Conservation (phyloP, 53 echinoderm and acorn worm genomes). For the Mesocentrotus franciscanus region DNA sequence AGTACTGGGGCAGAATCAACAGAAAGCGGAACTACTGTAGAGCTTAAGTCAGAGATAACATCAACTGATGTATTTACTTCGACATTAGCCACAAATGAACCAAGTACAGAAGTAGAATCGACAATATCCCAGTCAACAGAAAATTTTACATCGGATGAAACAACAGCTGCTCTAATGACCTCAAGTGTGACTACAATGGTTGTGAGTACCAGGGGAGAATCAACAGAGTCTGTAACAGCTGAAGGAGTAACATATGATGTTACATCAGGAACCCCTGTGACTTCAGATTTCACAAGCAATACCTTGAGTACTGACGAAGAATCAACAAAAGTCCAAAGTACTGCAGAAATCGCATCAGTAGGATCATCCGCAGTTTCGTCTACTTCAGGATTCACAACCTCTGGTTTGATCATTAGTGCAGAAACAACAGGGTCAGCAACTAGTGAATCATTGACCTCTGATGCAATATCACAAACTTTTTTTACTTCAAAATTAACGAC, state of each 20-base stretch:
- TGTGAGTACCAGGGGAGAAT: neutral
- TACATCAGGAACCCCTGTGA: neutral
- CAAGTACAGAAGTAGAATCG: neutral
- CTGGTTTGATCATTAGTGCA: neutral
- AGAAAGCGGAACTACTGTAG: neutral
- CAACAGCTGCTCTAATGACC: neutral
- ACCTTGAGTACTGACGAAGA: neutral
- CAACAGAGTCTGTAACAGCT: neutral
- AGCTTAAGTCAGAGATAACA: neutral
- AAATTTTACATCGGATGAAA: neutral
- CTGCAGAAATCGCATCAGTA: neutral
- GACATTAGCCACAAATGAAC: neutral
- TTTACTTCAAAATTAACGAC: neutral
- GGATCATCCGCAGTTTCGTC: neutral
- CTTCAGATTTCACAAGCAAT: neutral
- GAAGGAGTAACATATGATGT: neutral
- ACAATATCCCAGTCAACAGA: neutral
- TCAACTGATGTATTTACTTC: neutral
- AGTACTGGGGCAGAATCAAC: neutral
- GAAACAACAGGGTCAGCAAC: neutral
- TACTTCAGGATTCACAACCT: neutral
- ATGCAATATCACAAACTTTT: neutral
- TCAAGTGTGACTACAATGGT: neutral
- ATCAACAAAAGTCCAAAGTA: neutral
- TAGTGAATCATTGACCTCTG: neutral